A percentile compares a stretch with the other conserved stretches of the same genome.
Conservation (phyloP, 2,797 vertebrate genomes). For the Amblyraja radiata region DNA sequence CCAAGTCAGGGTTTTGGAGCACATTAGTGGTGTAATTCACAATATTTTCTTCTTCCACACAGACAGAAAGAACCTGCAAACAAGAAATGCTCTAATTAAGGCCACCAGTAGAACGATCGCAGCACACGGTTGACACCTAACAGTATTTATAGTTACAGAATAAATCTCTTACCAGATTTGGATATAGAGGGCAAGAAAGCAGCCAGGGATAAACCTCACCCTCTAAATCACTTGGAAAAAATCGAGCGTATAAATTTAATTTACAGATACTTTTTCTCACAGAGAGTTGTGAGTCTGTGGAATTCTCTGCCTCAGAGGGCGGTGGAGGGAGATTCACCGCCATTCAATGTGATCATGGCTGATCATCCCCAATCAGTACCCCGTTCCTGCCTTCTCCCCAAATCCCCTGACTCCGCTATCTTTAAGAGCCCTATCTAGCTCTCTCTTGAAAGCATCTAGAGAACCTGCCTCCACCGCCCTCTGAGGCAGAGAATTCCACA, state of each 20-base stretch:
- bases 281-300: no score
- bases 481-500: no score
- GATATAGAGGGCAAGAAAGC: background rate
- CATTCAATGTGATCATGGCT: no score
- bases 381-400: no score
- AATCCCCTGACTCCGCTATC: no score
- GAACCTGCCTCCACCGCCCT: no score
- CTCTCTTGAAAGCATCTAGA: no score
- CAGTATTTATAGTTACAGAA: background rate
- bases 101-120: background rate
- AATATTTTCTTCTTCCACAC: conserved; percentile 89
- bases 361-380: no score
- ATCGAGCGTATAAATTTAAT: background rate
- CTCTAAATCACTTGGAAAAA: background rate
- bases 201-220: background rate
- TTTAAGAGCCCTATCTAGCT: no score
- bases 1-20: conserved; percentile 86
- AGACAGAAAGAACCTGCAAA: conserved; percentile 80
- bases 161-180: background rate
- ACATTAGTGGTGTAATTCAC: conserved; percentile 82
- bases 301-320: no score
- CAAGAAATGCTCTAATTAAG: background rate
- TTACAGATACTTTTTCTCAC: no score
- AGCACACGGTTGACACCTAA: background rate
- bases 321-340: no score